Percentiles rank a stretch among this genome's conserved stretches.
phyloP scores from a whole-genome alignment of 1,140 invertebrate genomes.

The Batillaria attramentaria region DNA sequence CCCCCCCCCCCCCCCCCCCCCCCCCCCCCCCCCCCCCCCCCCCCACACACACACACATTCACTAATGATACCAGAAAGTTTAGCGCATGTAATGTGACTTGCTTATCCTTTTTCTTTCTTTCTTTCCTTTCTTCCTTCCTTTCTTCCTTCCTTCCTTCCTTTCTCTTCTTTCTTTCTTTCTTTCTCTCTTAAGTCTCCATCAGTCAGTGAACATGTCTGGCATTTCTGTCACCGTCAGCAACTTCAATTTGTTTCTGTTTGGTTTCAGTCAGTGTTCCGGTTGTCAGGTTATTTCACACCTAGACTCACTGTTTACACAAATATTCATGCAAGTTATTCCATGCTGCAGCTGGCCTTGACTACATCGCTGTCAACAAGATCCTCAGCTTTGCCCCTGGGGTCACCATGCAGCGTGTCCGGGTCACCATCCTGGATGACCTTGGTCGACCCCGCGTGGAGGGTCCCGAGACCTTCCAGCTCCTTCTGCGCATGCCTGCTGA shows the following conservation, averaged over 20 bases:
- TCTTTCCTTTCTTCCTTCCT: too few species aligned
- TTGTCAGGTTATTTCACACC: background rate
- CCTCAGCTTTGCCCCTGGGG: slow-evolving; percentile 68
- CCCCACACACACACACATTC: too few species aligned
- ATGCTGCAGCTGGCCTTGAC: slow-evolving; percentile 67
- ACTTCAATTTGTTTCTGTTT: background rate
- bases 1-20: too few species aligned
- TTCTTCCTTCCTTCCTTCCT: background rate
- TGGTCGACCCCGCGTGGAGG: slow-evolving; percentile 68
- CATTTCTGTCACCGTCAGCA: background rate
- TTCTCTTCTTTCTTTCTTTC: background rate
- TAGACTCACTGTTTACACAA: too few species aligned
- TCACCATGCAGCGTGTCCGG: slow-evolving; percentile 61
- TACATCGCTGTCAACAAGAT: slow-evolving; percentile 70
- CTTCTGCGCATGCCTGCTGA: slow-evolving; percentile 66
- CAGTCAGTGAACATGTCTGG: too few species aligned
- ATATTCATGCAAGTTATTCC: too few species aligned
- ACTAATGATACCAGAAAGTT: too few species aligned
- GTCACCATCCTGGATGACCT: slow-evolving; percentile 71
- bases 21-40: too few species aligned
- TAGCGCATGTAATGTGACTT: too few species aligned
- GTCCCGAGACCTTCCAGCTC: slow-evolving; percentile 67
- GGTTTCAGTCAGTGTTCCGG: background rate
- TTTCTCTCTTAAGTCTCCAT: too few species aligned
- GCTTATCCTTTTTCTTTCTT: too few species aligned